These are phyloP conservation scores for Hesperophylax magnus DNA, from an alignment of 1,140 invertebrate genomes.

Conservation along the genomic window DNA sequence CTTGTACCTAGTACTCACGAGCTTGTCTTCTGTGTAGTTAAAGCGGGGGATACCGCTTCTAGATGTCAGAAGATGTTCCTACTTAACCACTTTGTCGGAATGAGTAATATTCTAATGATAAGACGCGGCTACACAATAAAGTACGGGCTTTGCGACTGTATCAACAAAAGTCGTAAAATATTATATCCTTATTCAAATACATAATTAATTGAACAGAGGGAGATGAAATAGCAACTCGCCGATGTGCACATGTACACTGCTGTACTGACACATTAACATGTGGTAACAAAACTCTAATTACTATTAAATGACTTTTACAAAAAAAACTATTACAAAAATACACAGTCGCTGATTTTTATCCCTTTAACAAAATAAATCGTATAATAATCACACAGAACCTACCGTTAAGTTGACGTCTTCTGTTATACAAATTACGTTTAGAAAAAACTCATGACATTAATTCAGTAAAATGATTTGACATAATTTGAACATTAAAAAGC, in stretches of 20 bases:
- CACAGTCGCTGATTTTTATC: too few relatives aligned
- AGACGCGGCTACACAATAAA: too few relatives aligned
- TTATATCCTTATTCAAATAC: too few relatives aligned
- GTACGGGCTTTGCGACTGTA: too few relatives aligned
- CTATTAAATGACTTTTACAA: neutral
- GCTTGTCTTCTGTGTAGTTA: neutral
- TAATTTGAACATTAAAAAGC: conserved; percentile 39
- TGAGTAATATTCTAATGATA: neutral
- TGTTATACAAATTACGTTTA: neutral
- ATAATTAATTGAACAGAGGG: neutral
- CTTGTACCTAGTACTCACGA: too few relatives aligned
- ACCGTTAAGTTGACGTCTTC: neutral
- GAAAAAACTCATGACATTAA: conserved; percentile 22
- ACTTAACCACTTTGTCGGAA: conserved; percentile 39
- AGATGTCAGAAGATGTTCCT: conserved; percentile 30
- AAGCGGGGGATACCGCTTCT: neutral
- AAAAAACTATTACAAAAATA: too few relatives aligned
- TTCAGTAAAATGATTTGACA: conserved; percentile 35
- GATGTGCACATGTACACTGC: too few relatives aligned
- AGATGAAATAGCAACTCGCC: neutral
- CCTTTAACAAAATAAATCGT: too few relatives aligned
- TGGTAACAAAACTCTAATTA: neutral
- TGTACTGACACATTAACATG: neutral
- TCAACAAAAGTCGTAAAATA: too few relatives aligned
- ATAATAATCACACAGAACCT: too few relatives aligned